phyloP scores from a whole-genome alignment of 2,797 vertebrate species.

The Poeciliopsis gracilis region DNA sequence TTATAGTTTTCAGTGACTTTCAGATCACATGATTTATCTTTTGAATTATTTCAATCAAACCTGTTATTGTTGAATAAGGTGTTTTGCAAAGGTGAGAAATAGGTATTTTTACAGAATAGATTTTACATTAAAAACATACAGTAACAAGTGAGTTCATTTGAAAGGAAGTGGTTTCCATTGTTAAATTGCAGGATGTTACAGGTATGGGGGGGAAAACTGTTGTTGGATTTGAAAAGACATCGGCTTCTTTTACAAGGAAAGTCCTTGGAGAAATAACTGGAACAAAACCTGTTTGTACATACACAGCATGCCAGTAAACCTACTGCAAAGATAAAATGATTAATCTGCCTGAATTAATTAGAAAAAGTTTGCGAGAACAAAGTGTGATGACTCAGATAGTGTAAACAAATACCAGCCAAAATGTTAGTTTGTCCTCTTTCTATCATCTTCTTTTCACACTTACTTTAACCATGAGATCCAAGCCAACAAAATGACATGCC shows the following conservation, averaged over 20 bases:
- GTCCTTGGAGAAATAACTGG: not conserved
- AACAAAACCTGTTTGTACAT: not conserved
- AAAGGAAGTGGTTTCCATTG: not conserved
- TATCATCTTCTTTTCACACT: not conserved
- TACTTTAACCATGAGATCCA: not conserved
- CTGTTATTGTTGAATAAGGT: not conserved
- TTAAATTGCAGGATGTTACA: not conserved
- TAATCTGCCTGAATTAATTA: constrained; percentile 6
- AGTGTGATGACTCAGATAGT: not conserved
- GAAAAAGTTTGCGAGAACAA: not conserved
- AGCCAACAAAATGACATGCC: not conserved
- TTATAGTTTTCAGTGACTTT: not conserved
- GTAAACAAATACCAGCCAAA: not conserved
- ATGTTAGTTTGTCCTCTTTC: not conserved
- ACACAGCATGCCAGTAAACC: not conserved
- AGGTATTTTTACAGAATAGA: not conserved
- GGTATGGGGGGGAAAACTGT: too few relatives aligned
- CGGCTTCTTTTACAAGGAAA: not conserved
- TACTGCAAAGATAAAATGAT: not conserved
- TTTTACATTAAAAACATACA: not conserved
- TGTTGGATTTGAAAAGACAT: not conserved
- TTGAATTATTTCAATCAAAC: not conserved
- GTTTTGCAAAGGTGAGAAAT: not conserved
- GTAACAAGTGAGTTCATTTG: not conserved
- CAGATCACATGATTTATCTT: not conserved